Percentiles rank a stretch among this genome's conserved stretches.
Evolutionary conservation across 2,888 invertebrate genomes (phyloP).

Genomic region (Neoaliturus tenellus): DNA sequence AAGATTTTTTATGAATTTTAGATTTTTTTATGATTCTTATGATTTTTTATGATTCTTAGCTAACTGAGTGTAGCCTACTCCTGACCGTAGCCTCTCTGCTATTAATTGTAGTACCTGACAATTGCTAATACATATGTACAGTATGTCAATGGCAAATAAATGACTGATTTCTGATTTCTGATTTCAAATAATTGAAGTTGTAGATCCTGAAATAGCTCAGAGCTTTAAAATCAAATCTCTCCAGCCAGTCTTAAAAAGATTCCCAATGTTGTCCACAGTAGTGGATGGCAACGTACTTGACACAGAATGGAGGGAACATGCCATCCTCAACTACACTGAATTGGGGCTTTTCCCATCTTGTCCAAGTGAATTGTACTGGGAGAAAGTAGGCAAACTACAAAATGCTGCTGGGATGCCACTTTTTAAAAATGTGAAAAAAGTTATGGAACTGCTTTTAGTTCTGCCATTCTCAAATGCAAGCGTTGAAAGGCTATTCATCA

Average conservation of each 20-base stretch:
- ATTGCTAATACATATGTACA: no score
- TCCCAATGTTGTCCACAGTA: constrained; percentile 21
- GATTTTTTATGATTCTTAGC: no score
- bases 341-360: constrained; percentile 21
- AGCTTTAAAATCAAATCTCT: constrained; percentile 43
- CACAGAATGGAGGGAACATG: constrained; percentile 54
- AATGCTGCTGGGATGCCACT: constrained; percentile 28
- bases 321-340: constrained; percentile 28
- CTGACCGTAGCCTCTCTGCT: no score
- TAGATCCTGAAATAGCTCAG: constrained; percentile 46
- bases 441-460: constrained; percentile 50
- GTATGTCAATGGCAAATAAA: no score
- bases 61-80: no score
- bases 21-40: no score
- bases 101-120: no score
- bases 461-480: constrained; percentile 65
- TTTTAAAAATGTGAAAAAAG: constrained; percentile 44
- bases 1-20: no score
- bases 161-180: no score
- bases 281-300: constrained; percentile 37
- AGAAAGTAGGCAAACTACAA: constrained; percentile 44
- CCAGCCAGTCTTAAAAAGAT: constrained; percentile 47
- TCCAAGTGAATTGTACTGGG: constrained; percentile 44
- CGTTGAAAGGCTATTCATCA: constrained; percentile 65
- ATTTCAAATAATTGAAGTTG: constrained; percentile 47